Evolutionary conservation across 2,113 vertebrate species (phyloP).

Genomic region (Tachycineta bicolor): DNA sequence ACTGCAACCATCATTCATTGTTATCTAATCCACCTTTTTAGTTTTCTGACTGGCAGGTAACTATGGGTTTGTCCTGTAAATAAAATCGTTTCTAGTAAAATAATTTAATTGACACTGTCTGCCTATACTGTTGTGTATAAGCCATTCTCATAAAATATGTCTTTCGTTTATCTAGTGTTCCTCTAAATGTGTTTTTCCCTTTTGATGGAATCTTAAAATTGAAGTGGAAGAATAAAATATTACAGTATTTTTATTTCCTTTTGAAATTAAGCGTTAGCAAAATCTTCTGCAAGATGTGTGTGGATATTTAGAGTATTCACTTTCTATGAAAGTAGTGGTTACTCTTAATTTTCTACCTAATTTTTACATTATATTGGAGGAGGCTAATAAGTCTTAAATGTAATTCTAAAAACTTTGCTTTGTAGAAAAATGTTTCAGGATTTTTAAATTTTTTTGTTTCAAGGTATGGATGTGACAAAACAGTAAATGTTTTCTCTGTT

Average conservation of each 20-base stretch:
- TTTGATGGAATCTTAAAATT: neutral
- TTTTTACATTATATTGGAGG: neutral
- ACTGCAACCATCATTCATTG: neutral
- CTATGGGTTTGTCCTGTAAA: neutral
- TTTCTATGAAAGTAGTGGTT: neutral
- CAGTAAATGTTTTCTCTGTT: neutral
- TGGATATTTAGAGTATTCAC: neutral
- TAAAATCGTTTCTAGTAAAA: neutral
- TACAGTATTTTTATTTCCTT: neutral
- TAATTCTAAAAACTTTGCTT: neutral
- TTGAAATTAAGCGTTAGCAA: slow-evolving; percentile 11
- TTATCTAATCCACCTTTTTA: neutral
- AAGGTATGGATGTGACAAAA: neutral
- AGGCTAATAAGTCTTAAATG: neutral
- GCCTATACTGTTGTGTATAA: neutral
- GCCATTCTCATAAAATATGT: neutral
- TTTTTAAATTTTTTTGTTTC: neutral
- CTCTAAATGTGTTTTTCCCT: neutral
- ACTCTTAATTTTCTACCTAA: neutral
- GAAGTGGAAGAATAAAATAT: neutral
- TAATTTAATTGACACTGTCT: neutral
- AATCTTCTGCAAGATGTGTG: neutral
- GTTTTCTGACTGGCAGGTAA: neutral
- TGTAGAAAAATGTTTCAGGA: neutral
- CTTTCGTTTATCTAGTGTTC: neutral